Conservation (phyloP, 92 coral and sea anemone species). For the Epizoanthus fatuus region DNA sequence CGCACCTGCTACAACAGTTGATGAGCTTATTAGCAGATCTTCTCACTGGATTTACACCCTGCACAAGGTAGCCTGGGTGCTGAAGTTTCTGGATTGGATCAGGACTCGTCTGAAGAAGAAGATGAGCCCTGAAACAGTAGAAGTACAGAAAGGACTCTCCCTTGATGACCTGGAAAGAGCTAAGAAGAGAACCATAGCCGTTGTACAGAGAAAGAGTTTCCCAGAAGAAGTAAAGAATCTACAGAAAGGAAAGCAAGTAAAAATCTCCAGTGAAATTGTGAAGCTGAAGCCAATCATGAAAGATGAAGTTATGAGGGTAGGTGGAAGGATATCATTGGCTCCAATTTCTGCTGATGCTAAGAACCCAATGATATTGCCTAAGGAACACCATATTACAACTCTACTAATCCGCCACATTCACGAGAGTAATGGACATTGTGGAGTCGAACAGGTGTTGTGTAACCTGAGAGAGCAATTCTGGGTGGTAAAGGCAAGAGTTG, state of each 20-base stretch:
- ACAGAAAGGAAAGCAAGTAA: constrained; percentile 37
- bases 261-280: constrained; percentile 24
- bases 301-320: constrained; percentile 42
- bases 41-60: constrained; percentile 58
- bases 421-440: constrained; percentile 63
- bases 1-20: background rate
- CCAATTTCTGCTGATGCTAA: constrained; percentile 60
- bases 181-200: constrained; percentile 13
- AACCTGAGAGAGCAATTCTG: constrained; percentile 54
- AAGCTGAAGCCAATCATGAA: constrained; percentile 60
- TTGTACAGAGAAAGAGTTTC: constrained; percentile 30
- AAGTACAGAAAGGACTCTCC: constrained; percentile 10
- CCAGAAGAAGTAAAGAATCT: constrained; percentile 44
- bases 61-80: constrained; percentile 51
- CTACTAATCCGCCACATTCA: constrained; percentile 43
- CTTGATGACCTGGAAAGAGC: constrained; percentile 57
- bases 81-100: constrained; percentile 51
- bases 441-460: constrained; percentile 54
- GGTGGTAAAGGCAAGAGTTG: constrained; percentile 57
- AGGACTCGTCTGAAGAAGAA: background rate
- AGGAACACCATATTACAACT: constrained; percentile 33
- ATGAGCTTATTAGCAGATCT: constrained; percentile 39
- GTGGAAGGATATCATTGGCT: constrained; percentile 48
- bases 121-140: background rate
- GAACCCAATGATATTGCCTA: constrained; percentile 57